These are phyloP conservation scores for Schizotus pectinicornis DNA, from an alignment of 2,888 invertebrate species.

Conservation along the genomic window DNA sequence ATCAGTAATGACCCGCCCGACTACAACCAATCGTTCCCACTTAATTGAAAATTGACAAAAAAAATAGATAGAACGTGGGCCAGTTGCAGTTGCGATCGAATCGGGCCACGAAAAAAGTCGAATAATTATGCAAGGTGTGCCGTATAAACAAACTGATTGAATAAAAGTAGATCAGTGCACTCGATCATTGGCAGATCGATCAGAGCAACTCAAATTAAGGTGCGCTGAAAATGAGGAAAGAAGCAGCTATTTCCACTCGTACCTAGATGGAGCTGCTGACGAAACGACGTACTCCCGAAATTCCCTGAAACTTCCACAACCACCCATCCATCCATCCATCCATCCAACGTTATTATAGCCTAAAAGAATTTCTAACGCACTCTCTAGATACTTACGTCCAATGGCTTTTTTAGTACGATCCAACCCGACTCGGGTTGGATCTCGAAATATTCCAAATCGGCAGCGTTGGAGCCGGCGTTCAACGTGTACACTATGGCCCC, in stretches of 20 bases:
- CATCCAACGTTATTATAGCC: constrained; percentile 30
- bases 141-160: constrained; percentile 69
- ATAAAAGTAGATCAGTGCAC: constrained; percentile 59
- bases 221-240: constrained; percentile 73
- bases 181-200: constrained; percentile 54
- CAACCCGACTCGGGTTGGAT: constrained; percentile 97
- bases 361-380: constrained; percentile 31
- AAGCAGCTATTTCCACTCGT: constrained; percentile 63
- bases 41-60: background rate
- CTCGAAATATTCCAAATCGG: constrained; percentile 93
- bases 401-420: constrained; percentile 93
- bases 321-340: constrained; percentile 32
- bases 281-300: background rate
- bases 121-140: constrained; percentile 62
- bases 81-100: no score
- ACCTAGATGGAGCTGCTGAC: constrained; percentile 44
- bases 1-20: constrained; percentile 10
- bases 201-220: constrained; percentile 73
- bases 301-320: constrained; percentile 28
- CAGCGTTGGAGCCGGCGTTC: constrained; percentile 86
- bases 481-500: constrained; percentile 92
- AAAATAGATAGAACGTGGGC: background rate
- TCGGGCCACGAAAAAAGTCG: constrained; percentile 18
- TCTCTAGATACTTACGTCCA: constrained; percentile 85
- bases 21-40: background rate